Conservation (phyloP, 2,113 vertebrate genomes). For the Hypanus sabinus region DNA sequence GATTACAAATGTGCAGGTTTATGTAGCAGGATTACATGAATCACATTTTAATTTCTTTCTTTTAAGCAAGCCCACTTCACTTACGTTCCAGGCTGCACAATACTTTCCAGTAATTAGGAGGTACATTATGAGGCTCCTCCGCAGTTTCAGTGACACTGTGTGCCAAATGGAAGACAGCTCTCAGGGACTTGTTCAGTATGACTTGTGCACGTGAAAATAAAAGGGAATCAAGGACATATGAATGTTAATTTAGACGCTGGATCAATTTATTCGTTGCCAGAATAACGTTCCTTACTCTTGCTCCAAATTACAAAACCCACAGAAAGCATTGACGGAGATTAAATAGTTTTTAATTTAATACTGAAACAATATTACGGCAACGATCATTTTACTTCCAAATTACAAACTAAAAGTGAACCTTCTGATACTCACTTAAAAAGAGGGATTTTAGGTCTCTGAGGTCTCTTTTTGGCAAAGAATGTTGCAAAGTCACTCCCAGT, state of each 20-base stretch:
- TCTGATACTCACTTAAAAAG: constrained; percentile 81
- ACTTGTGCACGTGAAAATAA: not conserved
- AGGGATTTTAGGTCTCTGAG: constrained; percentile 81
- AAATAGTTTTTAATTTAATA: not conserved
- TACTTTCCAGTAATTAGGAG: not conserved
- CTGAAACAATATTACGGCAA: not conserved
- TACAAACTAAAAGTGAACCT: not conserved
- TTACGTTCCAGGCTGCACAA: not conserved
- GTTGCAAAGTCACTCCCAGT: constrained; percentile 87
- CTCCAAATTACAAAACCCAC: not conserved
- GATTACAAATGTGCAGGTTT: not conserved
- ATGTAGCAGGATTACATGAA: not conserved
- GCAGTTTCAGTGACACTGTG: not conserved
- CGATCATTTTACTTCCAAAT: not conserved
- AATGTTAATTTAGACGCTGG: too few relatives aligned
- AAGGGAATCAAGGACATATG: too few relatives aligned
- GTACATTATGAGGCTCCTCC: not conserved
- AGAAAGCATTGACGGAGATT: not conserved
- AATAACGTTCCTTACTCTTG: too few relatives aligned
- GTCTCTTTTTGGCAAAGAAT: constrained; percentile 93
- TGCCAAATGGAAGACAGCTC: not conserved
- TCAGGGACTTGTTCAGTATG: too few relatives aligned
- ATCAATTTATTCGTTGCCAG: too few relatives aligned
- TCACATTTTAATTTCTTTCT: not conserved
- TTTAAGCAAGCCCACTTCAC: not conserved